phyloP scores from a whole-genome alignment of 2,797 vertebrate genomes.

The Phataginus tetradactyla region DNA sequence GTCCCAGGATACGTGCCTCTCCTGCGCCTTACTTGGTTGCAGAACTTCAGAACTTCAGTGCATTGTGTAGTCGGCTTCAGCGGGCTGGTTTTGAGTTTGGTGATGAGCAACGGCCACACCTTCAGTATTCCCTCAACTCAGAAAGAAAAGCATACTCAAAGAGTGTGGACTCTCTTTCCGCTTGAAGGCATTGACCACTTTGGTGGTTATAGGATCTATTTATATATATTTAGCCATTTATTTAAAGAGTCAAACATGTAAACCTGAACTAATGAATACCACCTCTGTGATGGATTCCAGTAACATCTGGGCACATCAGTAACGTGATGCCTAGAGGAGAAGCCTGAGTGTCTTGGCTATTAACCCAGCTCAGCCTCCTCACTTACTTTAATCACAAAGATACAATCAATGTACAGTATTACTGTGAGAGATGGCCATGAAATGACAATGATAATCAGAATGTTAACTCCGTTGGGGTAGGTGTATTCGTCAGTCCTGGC shows the following conservation, averaged over 20 bases:
- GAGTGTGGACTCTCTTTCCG: background rate
- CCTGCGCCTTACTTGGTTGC: fast-evolving
- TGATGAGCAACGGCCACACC: background rate
- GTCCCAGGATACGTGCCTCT: background rate
- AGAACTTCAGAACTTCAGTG: background rate
- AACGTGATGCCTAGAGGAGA: background rate
- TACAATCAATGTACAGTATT: background rate
- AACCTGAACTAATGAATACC: background rate
- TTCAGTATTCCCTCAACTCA: background rate
- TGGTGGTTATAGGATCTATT: background rate
- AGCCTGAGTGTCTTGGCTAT: background rate
- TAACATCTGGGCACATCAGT: background rate
- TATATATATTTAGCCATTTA: background rate
- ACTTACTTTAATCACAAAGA: background rate
- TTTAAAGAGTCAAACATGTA: background rate
- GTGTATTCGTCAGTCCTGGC: background rate
- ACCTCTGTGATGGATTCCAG: background rate
- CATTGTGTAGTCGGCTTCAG: fast-evolving
- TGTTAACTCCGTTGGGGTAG: background rate
- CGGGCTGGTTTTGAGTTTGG: background rate
- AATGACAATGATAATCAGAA: background rate
- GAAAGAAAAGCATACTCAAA: background rate
- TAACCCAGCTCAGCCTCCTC: background rate
- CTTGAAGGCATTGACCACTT: background rate
- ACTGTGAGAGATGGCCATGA: background rate